A percentile compares a stretch with the other conserved stretches of the same genome.
These are phyloP conservation scores for Drosophila nigrodunni DNA, from an alignment of 1,140 invertebrate genomes.

Conservation along the genomic window DNA sequence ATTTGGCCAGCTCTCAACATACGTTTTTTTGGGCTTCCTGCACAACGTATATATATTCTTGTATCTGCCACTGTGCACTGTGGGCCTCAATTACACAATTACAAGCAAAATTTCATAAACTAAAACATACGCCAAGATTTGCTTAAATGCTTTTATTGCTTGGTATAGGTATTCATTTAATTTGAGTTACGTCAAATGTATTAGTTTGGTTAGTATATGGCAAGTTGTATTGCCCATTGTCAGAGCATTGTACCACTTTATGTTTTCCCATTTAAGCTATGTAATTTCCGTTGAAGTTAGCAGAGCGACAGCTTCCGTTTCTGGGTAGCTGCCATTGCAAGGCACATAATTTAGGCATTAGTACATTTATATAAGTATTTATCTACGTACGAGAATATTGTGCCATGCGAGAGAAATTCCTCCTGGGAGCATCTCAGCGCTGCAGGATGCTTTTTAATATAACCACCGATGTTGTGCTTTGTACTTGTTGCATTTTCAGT, in stretches of 20 bases:
- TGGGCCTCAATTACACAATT: neutral
- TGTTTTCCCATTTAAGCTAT: conserved; percentile 77
- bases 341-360: conserved; percentile 80
- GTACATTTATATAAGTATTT: conserved; percentile 48
- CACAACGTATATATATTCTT: neutral
- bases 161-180: neutral
- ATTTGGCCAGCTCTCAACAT: conserved; percentile 63
- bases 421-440: conserved; percentile 44
- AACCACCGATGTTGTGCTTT: conserved; percentile 38
- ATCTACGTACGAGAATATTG: neutral
- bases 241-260: conserved; percentile 44
- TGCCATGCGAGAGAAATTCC: neutral
- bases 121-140: neutral
- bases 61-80: conserved; percentile 23
- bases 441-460: conserved; percentile 70
- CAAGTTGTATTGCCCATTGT: conserved; percentile 13
- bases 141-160: neutral
- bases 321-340: conserved; percentile 64
- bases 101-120: neutral
- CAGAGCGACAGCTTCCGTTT: conserved; percentile 74
- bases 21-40: conserved; percentile 18
- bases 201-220: neutral
- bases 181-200: neutral
- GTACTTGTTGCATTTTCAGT: conserved; percentile 62
- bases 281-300: conserved; percentile 79